phyloP scores from a whole-genome alignment of 2,113 vertebrate genomes.

The Bubo scandiacus region DNA sequence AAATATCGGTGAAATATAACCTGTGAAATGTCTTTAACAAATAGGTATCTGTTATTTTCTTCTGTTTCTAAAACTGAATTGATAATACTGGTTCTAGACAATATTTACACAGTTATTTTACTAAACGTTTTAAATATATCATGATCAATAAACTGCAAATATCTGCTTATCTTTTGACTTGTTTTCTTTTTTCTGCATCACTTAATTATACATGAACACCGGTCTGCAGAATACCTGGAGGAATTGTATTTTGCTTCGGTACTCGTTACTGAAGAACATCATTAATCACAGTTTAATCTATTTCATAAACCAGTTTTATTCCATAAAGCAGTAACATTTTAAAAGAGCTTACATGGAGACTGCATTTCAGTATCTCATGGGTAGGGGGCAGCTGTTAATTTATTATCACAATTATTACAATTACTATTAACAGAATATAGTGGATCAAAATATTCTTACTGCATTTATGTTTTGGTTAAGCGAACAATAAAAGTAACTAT shows the following conservation, averaged over 20 bases:
- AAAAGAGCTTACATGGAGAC: neutral
- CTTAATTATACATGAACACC: neutral
- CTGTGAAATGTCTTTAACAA: neutral
- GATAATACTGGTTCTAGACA: neutral
- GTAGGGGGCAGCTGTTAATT: constrained; percentile 27
- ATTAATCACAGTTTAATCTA: neutral
- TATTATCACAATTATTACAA: neutral
- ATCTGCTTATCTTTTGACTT: neutral
- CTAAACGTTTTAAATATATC: neutral
- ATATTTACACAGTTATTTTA: neutral
- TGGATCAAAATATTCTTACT: neutral
- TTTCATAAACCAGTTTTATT: neutral
- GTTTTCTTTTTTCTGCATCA: neutral
- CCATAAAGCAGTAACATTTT: neutral
- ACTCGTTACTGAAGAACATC: neutral
- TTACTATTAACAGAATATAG: constrained; percentile 17
- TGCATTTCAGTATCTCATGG: constrained; percentile 40
- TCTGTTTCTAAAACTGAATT: neutral
- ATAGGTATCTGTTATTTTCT: neutral
- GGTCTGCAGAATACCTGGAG: neutral
- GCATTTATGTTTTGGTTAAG: neutral
- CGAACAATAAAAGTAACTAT: neutral
- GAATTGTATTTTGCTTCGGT: neutral
- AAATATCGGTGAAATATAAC: neutral
- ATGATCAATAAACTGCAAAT: neutral